These are phyloP conservation scores for Trichopria drosophilae DNA, from an alignment of 2,888 invertebrate species.

Conservation along the genomic window DNA sequence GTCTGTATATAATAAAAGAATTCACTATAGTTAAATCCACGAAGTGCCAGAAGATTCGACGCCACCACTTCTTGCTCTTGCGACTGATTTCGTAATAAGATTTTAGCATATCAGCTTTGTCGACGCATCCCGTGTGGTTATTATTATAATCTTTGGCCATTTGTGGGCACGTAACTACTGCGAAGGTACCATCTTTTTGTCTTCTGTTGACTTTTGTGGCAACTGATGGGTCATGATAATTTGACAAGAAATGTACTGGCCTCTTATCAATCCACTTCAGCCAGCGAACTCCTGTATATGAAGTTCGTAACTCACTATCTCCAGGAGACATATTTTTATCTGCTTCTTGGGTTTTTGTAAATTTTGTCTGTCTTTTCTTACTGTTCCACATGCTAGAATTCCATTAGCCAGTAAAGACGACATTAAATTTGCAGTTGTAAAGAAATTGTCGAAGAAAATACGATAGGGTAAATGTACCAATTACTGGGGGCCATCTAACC, in stretches of 20 bases:
- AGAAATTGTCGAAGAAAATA: conserved; percentile 45
- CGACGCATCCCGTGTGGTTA: conserved; percentile 44
- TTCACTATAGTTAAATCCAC: conserved; percentile 41
- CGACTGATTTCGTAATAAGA: conserved; percentile 38
- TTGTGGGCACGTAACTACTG: conserved; percentile 37
- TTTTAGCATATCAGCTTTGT: conserved; percentile 43
- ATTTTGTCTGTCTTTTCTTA: conserved; percentile 40
- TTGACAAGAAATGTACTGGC: conserved; percentile 36
- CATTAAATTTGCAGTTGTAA: conserved; percentile 40
- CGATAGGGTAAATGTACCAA: conserved; percentile 38
- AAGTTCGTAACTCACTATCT: conserved; percentile 36
- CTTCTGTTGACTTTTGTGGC: conserved; percentile 34
- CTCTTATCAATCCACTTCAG: conserved; percentile 45
- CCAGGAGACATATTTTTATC: conserved; percentile 39
- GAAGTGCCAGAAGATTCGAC: conserved; percentile 43
- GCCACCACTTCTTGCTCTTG: conserved; percentile 48
- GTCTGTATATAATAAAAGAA: conserved; percentile 31
- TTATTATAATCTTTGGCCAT: conserved; percentile 41
- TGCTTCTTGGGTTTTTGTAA: conserved; percentile 40
- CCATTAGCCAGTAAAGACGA: conserved; percentile 32
- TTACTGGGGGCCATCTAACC: too few relatives aligned
- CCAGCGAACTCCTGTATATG: conserved; percentile 39
- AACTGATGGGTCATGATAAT: conserved; percentile 36
- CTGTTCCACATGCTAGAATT: conserved; percentile 44
- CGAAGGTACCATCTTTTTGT: conserved; percentile 38